phyloP scores from a whole-genome alignment of 2,888 invertebrate species.

The Deilephila elpenor region DNA sequence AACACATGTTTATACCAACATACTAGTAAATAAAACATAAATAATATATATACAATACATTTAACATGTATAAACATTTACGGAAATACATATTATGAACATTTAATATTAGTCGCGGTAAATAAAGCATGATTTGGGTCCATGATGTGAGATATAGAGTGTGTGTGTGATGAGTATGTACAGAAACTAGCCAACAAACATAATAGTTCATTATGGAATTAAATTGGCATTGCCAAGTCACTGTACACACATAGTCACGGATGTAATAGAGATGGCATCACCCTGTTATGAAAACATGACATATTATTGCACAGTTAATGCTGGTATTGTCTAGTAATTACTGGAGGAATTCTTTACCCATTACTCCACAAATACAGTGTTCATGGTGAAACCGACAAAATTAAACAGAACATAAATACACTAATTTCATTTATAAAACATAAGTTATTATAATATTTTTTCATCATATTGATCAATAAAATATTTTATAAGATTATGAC shows the following conservation, averaged over 20 bases:
- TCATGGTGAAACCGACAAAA: neutral
- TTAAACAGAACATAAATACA: neutral
- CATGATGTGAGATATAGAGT: constrained; percentile 16
- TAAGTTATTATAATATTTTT: too few species aligned
- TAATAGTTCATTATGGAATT: constrained; percentile 17
- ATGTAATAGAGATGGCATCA: constrained; percentile 29
- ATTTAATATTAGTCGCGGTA: constrained; percentile 19
- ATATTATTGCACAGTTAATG: constrained; percentile 6
- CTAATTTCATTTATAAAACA: neutral
- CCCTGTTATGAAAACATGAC: constrained; percentile 28
- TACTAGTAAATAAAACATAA: constrained; percentile 24
- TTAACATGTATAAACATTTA: constrained; percentile 12
- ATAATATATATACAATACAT: constrained; percentile 27
- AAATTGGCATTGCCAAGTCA: constrained; percentile 25
- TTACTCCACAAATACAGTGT: constrained; percentile 14
- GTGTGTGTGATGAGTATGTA: constrained; percentile 17
- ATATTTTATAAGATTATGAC: neutral
- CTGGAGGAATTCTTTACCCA: neutral
- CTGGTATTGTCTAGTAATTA: neutral
- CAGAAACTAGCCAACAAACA: constrained; percentile 11
- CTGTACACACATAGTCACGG: constrained; percentile 19
- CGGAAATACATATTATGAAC: constrained; percentile 3
- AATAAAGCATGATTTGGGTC: constrained; percentile 21
- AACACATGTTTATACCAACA: constrained; percentile 45
- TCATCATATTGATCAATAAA: neutral